Conservation (phyloP, 2,797 vertebrate species). For the Bryconaethiops microstoma region DNA sequence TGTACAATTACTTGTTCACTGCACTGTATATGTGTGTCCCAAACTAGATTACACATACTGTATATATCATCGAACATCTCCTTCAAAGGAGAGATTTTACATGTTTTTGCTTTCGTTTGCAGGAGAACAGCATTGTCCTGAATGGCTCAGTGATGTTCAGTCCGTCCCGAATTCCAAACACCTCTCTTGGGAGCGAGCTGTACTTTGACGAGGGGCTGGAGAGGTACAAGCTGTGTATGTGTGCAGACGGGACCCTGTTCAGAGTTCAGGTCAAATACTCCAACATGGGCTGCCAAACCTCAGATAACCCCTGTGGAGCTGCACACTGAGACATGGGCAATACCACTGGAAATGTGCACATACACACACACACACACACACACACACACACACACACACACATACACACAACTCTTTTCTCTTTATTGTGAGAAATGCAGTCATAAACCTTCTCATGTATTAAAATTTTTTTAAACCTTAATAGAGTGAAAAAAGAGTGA, state of each 20-base stretch:
- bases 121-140: constrained; percentile 96
- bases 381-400: constrained; percentile 3
- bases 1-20: neutral
- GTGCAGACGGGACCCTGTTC: constrained; percentile 93
- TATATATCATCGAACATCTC: neutral
- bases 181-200: constrained; percentile 79
- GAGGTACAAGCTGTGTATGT: constrained; percentile 97
- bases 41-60: neutral
- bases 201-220: constrained; percentile 82
- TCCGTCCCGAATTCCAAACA: constrained; percentile 85
- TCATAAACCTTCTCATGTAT: too few species aligned
- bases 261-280: constrained; percentile 88
- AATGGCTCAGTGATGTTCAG: constrained; percentile 95
- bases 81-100: neutral
- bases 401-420: neutral
- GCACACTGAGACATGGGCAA: constrained; percentile 67
- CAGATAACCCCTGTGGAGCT: constrained; percentile 88
- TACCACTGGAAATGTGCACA: constrained; percentile 11
- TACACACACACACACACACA: neutral
- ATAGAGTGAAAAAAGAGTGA: too few species aligned
- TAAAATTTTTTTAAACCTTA: too few species aligned
- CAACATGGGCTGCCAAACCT: constrained; percentile 95
- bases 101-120: constrained; percentile 28
- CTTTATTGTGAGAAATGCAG: too few species aligned
- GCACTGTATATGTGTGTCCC: neutral